Base-by-base conservation (phyloP, 2,888 invertebrate species). In the Acrobeloides nanus region DNA sequence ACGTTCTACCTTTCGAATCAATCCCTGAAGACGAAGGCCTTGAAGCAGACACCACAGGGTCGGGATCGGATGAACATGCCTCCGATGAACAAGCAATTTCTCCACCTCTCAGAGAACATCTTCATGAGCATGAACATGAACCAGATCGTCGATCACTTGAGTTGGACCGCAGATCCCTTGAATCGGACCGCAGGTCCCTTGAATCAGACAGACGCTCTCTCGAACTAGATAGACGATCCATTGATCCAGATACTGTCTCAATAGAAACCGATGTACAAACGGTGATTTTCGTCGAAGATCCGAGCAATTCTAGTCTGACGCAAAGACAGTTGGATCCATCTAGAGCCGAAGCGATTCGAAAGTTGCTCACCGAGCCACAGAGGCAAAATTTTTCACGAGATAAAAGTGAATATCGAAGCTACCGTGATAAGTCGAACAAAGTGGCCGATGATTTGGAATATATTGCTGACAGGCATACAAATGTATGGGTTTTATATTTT, bases 261-360 rank as follows among this genome's bases (percentile, higher is more conserved):
- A 29, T 54, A 6, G 57, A 56, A 8, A 57, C 54, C 21, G 55
- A 53, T 29, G 53, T 46, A 12, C 54, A 54, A 10, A 57, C 57
- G 1, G 57, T 55, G 21, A 56, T 53, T 20, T n/a, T 39, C 12
- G 20, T 18, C 2, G 24, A 18, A 4, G 39, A 39, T n/a, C 17
- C 24, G 2, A 27, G 20, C 20, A 27, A 39, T 21, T 17, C 24
- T 15, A 27, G 20, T 2, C 17, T 17, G 24, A 21, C 24, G 24
- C 53, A 53, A 29, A 51, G 54, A 26, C 49, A 55, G 1, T 48
- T 57, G 27, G 61, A 59, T n/a, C 46, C 54, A 3, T 48, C 53
- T 7, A 51, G 57, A 15, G 59, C 67, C 4, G 67, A 65, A 6
- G 73, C 73, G 0, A 56, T 68, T 4, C 64, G 72, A 33, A 72